Base-by-base conservation (phyloP, 2,888 invertebrate genomes). In the Luperina testacea region DNA sequence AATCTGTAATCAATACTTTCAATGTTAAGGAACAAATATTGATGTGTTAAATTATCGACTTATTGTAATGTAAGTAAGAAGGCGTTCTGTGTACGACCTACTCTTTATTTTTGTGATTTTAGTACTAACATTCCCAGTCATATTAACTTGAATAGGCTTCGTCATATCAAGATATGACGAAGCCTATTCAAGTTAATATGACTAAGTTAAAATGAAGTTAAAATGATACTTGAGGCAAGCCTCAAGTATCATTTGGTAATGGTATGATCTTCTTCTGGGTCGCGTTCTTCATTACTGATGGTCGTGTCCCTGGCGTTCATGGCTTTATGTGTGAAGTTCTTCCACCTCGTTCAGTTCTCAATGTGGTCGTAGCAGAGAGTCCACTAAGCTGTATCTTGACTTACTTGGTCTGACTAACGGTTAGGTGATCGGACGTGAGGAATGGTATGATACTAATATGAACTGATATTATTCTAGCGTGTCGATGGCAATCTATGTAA, bases 11-110 rank as follows among this genome's bases (percentile, higher is more conserved):
- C 51, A 69, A 48, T 65, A 72, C 59, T 78, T 74, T 71, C 51
- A 38, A 83, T 57, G 61, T 70, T 69, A 61, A 57, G 57, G 24
- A 65, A 74, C 74, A 82, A 2, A 78, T 84, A 86, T 83, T 69
- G 42, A 13, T 63, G 59, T 70, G 8, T 75, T 86, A 74, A 74
- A 77, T 84, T 78, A 75, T 63, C 17, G 38, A 63, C 7, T 75
- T 83, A 77, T 75, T 81, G 38, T 71, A 38, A n/a, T 38, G 63
- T 71, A 20, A 48, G 11, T 17, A 24, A 13, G 27, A 17, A 51
- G 7, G 38, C n/a, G n/a, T 42, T 42, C 45, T 11, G 8, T 0
- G 17, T 27, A 17, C 17, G 27, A 27, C 3, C 17, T 24, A n/a
- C 63, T n/a, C 17, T 71, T 11, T n/a, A 38, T n/a, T 17, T 51